Base-by-base conservation (phyloP, 2,113 vertebrate species). In the Albula glossodonta region DNA sequence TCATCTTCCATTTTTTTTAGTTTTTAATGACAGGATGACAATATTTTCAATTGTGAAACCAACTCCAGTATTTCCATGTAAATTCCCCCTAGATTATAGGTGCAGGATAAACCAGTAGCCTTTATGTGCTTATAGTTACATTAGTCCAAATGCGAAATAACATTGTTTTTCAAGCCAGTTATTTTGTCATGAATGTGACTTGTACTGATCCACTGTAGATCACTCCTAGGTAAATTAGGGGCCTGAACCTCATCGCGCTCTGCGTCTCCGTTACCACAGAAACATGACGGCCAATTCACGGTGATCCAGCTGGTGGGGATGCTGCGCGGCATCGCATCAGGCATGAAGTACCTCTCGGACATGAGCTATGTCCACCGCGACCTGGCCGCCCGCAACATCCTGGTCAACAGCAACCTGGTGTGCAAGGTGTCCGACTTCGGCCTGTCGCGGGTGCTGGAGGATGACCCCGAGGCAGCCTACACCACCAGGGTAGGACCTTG, bases 401-500 rank as follows among this genome's bases (percentile, higher is more conserved):
- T 97, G 90, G 96, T 97, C 89, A 97, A 97, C 56, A 96, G 96
- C 19, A 97, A 97, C 86, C 90, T 97, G 87, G 96, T 97, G 19
- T 97, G 97, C 87, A 97, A 97, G 86, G 97, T 97, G 87, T 97
- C 97, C 0, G 97, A 97, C 88, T 97, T 97, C 88, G 97, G 97
- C 4, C 95, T 97, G 53, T 97, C 97, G 19, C 94, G 97, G 66
- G 95, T 97, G 0, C 90, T 97, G 70, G 97, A 97, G 87, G 97
- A 97, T 88, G 90, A 91, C 19, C 90, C 90, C n/a, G 90, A 91
- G 78, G 90, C 90, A 9, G 90, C 90, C 1, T 91, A 91, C 57
- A 91, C 90, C 6, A 91, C 90, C 82, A 83, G 87, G 87, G 90
- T 91, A 86, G 52, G 85, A n/a, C 31, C 81, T 17, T 19, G 3